Conservation (phyloP, 1,140 invertebrate species). For the Scaptomyza montana region DNA sequence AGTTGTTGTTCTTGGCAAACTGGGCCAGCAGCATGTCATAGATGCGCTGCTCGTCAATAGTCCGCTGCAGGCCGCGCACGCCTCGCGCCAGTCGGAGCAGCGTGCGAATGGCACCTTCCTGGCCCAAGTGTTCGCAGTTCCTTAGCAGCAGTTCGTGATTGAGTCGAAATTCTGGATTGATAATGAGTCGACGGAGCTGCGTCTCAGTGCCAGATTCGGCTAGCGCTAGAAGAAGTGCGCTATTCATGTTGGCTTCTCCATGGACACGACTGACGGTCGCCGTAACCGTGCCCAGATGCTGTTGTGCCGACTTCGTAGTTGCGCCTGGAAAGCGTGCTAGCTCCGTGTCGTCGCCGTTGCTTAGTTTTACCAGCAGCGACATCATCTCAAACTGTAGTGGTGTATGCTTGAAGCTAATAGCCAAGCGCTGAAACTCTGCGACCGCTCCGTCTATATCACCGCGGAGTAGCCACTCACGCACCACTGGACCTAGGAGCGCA, state of each 20-base stretch:
- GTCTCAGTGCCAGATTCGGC: constrained; percentile 83
- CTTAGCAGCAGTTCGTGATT: constrained; percentile 72
- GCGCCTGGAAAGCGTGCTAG: constrained; percentile 39
- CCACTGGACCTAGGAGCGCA: constrained; percentile 83
- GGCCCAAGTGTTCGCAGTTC: constrained; percentile 76
- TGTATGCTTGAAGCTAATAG: constrained; percentile 76
- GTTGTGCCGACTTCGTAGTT: constrained; percentile 42
- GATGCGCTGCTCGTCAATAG: constrained; percentile 76
- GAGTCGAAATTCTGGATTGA: constrained; percentile 78
- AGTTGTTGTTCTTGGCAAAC: constrained; percentile 83
- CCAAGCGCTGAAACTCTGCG: constrained; percentile 73
- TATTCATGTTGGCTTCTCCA: constrained; percentile 75
- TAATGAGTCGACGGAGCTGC: constrained; percentile 80
- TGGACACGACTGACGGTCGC: constrained; percentile 71
- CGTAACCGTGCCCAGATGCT: constrained; percentile 82
- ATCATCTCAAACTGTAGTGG: constrained; percentile 85
- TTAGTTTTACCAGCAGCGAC: constrained; percentile 73
- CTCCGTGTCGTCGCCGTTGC: constrained; percentile 58
- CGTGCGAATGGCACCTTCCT: constrained; percentile 73
- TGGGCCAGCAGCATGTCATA: constrained; percentile 83
- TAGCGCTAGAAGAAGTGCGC: constrained; percentile 80
- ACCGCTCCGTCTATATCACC: constrained; percentile 83
- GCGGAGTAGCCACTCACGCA: constrained; percentile 83
- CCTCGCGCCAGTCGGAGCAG: constrained; percentile 77
- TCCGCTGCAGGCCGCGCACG: constrained; percentile 60